Conservation (phyloP, 2,888 invertebrate species). For the Eubasilissa splendida region DNA sequence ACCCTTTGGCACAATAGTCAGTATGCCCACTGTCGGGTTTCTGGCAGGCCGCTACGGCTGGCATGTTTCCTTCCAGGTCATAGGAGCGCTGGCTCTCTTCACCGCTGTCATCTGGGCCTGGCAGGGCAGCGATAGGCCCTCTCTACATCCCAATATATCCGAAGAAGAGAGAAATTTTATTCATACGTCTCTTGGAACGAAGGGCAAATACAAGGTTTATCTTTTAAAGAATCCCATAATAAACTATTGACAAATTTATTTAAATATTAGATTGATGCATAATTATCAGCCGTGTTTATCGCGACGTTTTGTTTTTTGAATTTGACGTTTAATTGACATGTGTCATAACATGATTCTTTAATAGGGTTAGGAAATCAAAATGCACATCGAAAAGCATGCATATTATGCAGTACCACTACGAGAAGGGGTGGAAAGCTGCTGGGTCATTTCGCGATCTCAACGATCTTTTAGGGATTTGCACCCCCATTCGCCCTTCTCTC, state of each 20-base stretch:
- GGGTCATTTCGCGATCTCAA: no score
- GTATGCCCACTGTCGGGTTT: conserved; percentile 78
- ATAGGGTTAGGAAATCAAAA: not conserved
- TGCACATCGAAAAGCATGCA: no score
- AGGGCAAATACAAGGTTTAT: conserved; percentile 29
- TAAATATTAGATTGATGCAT: not conserved
- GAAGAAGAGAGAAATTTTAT: conserved; percentile 74
- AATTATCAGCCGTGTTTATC: not conserved
- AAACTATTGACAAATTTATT: not conserved
- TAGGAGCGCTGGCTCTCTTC: conserved; percentile 72
- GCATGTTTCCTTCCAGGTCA: conserved; percentile 79
- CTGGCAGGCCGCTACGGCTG: conserved; percentile 76
- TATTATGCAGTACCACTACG: no score
- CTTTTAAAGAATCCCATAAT: no score
- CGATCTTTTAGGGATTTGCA: no score
- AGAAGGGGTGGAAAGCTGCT: no score
- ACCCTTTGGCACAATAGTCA: conserved; percentile 79
- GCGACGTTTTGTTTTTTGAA: not conserved
- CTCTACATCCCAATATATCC: conserved; percentile 72
- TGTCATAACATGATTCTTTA: not conserved
- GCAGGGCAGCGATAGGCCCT: conserved; percentile 75
- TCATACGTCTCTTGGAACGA: conserved; percentile 67
- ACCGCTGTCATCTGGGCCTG: conserved; percentile 73
- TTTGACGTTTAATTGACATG: not conserved
- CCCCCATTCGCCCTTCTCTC: no score